Evolutionary conservation across 1,140 invertebrate species (phyloP), one percentile per base, ranked within the genome.

Genomic region (Drosophila aff.): DNA sequence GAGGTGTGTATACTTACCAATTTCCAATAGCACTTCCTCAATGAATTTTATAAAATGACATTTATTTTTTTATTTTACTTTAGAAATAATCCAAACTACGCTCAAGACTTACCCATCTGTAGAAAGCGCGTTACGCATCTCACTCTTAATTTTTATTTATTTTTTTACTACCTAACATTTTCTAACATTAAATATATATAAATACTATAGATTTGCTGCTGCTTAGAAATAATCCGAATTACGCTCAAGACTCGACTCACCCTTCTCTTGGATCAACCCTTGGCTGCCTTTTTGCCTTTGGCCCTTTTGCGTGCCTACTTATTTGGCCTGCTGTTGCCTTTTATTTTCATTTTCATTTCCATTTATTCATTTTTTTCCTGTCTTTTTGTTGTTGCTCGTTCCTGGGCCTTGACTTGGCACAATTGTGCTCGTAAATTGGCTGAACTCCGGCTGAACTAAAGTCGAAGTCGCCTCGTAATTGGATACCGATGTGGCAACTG

Each of bases 401-500:
- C 11, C 31, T 46, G 69, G 75, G 66, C 76, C 67, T 58, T 53
- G 62, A 63, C 73, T 62, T 64, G 65, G 68, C 73, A 89, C 82
- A 86, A 86, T 86, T 82, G 79, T 69, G 28, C 21, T n/a, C 33
- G 68, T 43, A 74, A 74, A 90, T 89, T 89, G 84, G 85, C 81
- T 81, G 66, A 83, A 69, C 52, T 78, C 73, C 36, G 38, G 53
- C 53, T 0, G 26, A 49, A 66, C 53, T 0, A 40, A 49, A 66
- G 61, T 69, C 61, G 60, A 41, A 49, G 67, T 58, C 52, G 68
- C 41, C 31, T 49, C 57, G 85, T 90, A 90, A 90, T 90, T 90
- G 85, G 85, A 90, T 90, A 71, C 81, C 82, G 41, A 66, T 80
- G 81, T 82, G 58, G 85, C 85, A 89, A 89, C 85, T 89, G 85